Evolutionary conservation across 2,797 vertebrate genomes (phyloP).

Genomic region (Borostomias antarcticus): DNA sequence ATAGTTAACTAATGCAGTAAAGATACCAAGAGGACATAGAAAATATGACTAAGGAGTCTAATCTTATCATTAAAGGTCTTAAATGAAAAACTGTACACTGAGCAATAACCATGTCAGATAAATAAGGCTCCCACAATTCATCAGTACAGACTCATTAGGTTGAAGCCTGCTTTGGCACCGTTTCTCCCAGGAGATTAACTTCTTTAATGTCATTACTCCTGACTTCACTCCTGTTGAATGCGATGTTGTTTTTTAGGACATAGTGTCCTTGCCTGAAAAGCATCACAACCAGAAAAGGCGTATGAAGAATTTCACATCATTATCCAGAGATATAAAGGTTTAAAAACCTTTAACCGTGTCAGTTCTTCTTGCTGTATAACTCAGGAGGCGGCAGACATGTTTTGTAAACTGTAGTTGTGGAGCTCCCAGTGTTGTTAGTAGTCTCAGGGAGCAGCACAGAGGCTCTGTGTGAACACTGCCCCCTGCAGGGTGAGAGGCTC

Average conservation of each 20-base stretch:
- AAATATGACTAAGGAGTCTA: slow-evolving; percentile 9
- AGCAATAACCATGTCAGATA: too few species aligned
- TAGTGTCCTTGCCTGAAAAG: slow-evolving; percentile 22
- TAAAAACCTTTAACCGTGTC: too few species aligned
- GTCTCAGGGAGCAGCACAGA: too few species aligned
- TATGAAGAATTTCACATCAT: slow-evolving; percentile 13
- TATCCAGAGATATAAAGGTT: slow-evolving; percentile 2
- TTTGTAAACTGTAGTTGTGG: slow-evolving; percentile 1
- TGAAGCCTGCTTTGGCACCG: slow-evolving; percentile 23
- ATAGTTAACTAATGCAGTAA: not conserved
- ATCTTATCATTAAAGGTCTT: slow-evolving; percentile 25
- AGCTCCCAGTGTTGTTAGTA: not conserved
- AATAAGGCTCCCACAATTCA: too few species aligned
- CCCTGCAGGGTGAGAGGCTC: too few species aligned
- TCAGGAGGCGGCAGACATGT: too few species aligned
- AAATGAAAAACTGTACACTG: too few species aligned
- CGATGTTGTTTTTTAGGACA: slow-evolving; percentile 18
- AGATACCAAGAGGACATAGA: not conserved
- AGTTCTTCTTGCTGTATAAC: too few species aligned
- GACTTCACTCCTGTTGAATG: slow-evolving; percentile 24
- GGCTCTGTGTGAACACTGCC: not conserved
- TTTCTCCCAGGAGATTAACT: slow-evolving; percentile 30
- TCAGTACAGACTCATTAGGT: not conserved
- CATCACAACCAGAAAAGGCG: slow-evolving; percentile 12
- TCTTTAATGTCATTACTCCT: slow-evolving; percentile 36